Percentiles rank a stretch among this genome's conserved stretches.
phyloP scores from a whole-genome alignment of 2,888 invertebrate genomes.

The Scelioninae gen. 2 region DNA sequence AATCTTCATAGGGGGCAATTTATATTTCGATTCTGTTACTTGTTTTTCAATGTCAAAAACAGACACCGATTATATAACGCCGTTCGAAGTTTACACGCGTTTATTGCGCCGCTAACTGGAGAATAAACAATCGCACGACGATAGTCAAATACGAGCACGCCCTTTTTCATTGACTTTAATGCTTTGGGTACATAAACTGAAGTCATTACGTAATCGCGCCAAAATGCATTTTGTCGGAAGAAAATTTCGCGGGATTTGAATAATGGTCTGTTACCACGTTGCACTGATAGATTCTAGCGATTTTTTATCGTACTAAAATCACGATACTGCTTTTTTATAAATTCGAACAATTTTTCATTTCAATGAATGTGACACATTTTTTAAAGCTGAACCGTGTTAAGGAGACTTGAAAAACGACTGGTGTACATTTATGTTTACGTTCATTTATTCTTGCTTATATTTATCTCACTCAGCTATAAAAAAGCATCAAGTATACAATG shows the following conservation, averaged over 20 bases:
- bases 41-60: constrained; percentile 10
- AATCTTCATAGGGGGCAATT: no score
- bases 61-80: constrained; percentile 13
- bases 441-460: no score
- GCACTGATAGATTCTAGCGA: constrained; percentile 8
- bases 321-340: no score
- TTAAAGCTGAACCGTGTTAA: no score
- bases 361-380: no score
- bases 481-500: no score
- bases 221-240: constrained; percentile 6
- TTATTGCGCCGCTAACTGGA: constrained; percentile 17
- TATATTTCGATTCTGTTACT: no score
- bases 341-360: no score
- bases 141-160: constrained; percentile 29
- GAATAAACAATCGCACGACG: constrained; percentile 23
- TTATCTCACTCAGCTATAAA: no score
- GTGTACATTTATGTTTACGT: no score
- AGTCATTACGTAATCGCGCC: constrained; percentile 1
- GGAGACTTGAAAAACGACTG: no score
- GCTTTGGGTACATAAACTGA: constrained; percentile 7
- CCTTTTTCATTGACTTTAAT: constrained; percentile 44
- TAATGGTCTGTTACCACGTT: background rate
- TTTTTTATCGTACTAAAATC: no score
- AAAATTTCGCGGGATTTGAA: background rate
- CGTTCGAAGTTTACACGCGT: background rate